Evolutionary conservation across 2,113 vertebrate species (phyloP).

Genomic region (Lampris megalopsis): DNA sequence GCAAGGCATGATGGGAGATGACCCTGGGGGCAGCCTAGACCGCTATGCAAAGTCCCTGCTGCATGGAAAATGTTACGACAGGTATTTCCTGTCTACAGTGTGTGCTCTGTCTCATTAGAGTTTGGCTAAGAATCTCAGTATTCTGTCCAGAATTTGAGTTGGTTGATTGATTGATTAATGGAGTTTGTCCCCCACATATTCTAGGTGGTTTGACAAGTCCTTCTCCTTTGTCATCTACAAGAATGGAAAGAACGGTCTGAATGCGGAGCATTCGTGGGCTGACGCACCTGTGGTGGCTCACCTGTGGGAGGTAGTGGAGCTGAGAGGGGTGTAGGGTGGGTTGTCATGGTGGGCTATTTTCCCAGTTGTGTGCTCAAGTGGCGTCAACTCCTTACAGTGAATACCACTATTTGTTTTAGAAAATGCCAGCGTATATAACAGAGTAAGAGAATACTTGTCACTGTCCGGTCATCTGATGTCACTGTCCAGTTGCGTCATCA

Average conservation of each 20-base stretch:
- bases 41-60: constrained; percentile 87
- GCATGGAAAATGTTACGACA: constrained; percentile 90
- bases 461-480: too few relatives aligned
- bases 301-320: constrained; percentile 87
- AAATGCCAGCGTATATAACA: too few relatives aligned
- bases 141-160: neutral
- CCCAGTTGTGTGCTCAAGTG: too few relatives aligned
- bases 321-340: neutral
- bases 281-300: constrained; percentile 89
- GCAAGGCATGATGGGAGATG: constrained; percentile 82
- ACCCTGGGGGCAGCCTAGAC: constrained; percentile 83
- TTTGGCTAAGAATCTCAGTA: neutral
- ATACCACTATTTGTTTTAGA: too few relatives aligned
- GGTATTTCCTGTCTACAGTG: constrained; percentile 68
- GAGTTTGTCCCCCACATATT: constrained; percentile 2
- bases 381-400: too few relatives aligned
- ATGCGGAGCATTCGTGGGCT: constrained; percentile 90
- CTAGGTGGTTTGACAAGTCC: constrained; percentile 93
- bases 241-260: constrained; percentile 89
- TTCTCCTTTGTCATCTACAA: constrained; percentile 87
- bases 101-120: neutral
- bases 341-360: too few relatives aligned
- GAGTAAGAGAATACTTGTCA: too few relatives aligned
- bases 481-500: too few relatives aligned
- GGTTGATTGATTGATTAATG: neutral